Evolutionary conservation across 1,140 invertebrate species (phyloP), one percentile per base, ranked within the genome.

Genomic region (Holcopasites calliopsidis): DNA sequence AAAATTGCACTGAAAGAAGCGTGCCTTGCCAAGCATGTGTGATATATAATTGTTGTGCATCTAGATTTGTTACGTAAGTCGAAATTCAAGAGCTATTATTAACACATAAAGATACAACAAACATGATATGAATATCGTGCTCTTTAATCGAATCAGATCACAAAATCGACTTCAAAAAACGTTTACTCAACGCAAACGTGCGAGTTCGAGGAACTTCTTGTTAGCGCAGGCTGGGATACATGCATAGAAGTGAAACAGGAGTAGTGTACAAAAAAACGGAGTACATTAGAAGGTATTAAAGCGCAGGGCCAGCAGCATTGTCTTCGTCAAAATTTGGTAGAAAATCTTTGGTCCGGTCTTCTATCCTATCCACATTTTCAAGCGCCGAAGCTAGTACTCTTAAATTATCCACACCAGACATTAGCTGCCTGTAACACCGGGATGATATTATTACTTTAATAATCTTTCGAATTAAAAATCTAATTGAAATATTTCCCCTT

Each of bases 381-480:
- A 94, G 84, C 5, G 92, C 86, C 42, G 93, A 91, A 16, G 93
- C 94, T 82, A 95, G 92, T 72, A 94, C 90, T 77, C 93, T 91
- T 47, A 95, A 88, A 90, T 95, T 95, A 76, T 94, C 93, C 28
- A 95, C 94, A 38, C 94, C 94, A 47, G 91, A 92, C 83, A 95
- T 90, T 42, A 95, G 79, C 92, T 95, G 94, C 79, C 94, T 95
- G 77, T 42, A 89, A 90, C 62, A n/a, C n/a, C n/a, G n/a, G n/a
- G 42, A 79, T 73, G 58, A 64, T 35, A 58, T 60, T 57, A 23
- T 55, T 54, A 31, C 16, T 54, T 16, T 3, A 49, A 57, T 75
- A n/a, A n/a, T 66, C 11, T 40, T 40, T 38, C n/a, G 21, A 62
- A 73, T 16, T 16, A 8, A 0, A 49, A 16, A 35, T 8, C 10